Conservation (phyloP, 2,888 invertebrate species). For the Hypselothyrea guttata region DNA sequence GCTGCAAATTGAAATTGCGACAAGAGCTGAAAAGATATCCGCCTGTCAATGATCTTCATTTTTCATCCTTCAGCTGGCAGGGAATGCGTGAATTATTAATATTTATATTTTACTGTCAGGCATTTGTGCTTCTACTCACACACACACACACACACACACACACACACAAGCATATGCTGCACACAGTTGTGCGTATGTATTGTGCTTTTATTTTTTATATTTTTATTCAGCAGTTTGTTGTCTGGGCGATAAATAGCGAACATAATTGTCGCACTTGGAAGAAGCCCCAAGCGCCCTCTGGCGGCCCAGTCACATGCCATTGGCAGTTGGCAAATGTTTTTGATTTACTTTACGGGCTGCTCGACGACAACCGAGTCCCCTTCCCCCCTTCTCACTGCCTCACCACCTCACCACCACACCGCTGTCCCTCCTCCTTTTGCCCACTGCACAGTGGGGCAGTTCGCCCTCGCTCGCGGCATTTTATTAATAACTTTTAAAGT, state of each 20-base stretch:
- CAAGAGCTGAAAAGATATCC: slow-evolving; percentile 8
- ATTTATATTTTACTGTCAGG: slow-evolving; percentile 26
- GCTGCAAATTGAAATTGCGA: slow-evolving; percentile 20
- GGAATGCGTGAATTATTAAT: slow-evolving; percentile 30
- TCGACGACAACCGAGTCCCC: not conserved
- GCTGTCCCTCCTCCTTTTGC: too few relatives aligned
- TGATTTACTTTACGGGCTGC: slow-evolving; percentile 56
- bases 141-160: too few relatives aligned
- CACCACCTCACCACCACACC: too few relatives aligned
- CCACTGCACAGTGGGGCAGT: too few relatives aligned
- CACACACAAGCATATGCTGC: too few relatives aligned
- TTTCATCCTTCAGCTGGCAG: slow-evolving; percentile 13
- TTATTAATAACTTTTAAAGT: too few relatives aligned
- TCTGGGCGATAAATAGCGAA: slow-evolving; percentile 59
- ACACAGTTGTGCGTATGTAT: not conserved
- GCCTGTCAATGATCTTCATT: slow-evolving; percentile 42
- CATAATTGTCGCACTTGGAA: slow-evolving; percentile 48
- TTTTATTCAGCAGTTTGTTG: slow-evolving; percentile 28
- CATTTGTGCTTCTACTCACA: slow-evolving; percentile 3
- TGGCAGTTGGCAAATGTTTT: slow-evolving; percentile 62
- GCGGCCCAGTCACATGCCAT: slow-evolving; percentile 37
- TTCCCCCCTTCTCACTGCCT: too few relatives aligned
- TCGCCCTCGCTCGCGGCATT: too few relatives aligned
- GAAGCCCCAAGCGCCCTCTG: not conserved
- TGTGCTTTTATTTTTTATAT: slow-evolving; percentile 4